These are phyloP conservation scores for Carterocephalus palaemon DNA, from an alignment of 2,888 invertebrate genomes.

Conservation along the genomic window DNA sequence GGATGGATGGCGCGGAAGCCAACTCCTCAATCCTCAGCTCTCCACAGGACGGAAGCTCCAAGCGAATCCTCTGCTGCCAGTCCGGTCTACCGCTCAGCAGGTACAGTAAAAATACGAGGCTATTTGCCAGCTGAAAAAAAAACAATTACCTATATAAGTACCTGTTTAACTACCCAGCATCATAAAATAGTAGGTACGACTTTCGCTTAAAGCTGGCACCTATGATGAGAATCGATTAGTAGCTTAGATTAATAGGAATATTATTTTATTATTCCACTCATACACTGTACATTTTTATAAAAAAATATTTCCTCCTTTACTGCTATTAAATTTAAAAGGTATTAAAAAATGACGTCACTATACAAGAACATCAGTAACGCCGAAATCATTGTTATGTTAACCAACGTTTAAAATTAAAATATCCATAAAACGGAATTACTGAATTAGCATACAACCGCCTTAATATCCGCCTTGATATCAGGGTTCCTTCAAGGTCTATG, in stretches of 20 bases:
- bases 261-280: no score
- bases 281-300: no score
- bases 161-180: neutral
- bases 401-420: neutral
- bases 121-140: slow-evolving; percentile 84
- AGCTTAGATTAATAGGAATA: no score
- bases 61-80: slow-evolving; percentile 82
- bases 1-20: slow-evolving; percentile 84
- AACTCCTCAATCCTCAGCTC: slow-evolving; percentile 79
- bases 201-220: slow-evolving; percentile 12
- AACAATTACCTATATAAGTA: slow-evolving; percentile 7
- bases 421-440: neutral
- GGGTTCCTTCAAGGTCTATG: slow-evolving; percentile 4
- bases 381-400: no score
- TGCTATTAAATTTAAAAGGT: no score
- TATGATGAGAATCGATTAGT: no score
- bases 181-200: neutral
- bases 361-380: no score
- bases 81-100: slow-evolving; percentile 83
- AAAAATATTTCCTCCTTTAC: no score
- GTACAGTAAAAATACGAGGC: slow-evolving; percentile 87
- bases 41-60: slow-evolving; percentile 81
- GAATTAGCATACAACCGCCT: slow-evolving; percentile 3
- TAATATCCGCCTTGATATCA: no score
- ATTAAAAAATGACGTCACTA: no score